These are phyloP conservation scores for Zaprionus gabonicus DNA, from an alignment of 1,140 invertebrate genomes.

Conservation along the genomic window DNA sequence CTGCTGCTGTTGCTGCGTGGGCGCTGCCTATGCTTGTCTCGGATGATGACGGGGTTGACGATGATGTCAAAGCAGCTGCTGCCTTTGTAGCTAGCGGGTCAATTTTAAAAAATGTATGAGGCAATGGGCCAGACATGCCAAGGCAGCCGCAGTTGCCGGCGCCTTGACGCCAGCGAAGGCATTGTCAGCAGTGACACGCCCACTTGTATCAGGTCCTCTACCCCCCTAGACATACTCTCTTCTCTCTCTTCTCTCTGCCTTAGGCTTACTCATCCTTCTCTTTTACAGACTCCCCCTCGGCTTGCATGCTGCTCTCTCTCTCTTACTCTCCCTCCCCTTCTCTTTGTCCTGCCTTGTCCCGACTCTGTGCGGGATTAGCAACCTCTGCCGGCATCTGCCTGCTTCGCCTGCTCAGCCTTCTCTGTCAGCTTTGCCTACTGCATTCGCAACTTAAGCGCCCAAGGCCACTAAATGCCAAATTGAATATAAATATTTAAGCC, in stretches of 20 bases:
- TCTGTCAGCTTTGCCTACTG: slow-evolving; percentile 37
- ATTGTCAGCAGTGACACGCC: slow-evolving; percentile 50
- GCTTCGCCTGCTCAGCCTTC: slow-evolving; percentile 17
- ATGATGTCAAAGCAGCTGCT: slow-evolving; percentile 60
- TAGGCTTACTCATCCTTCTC: too few species aligned
- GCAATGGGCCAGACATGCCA: slow-evolving; percentile 70
- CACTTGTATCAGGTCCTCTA: background rate
- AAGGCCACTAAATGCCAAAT: slow-evolving; percentile 72
- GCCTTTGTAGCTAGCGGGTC: slow-evolving; percentile 61
- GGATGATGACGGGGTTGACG: background rate
- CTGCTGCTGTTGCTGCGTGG: background rate
- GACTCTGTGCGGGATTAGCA: slow-evolving; percentile 37
- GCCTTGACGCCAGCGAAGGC: slow-evolving; percentile 34
- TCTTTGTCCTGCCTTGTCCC: slow-evolving; percentile 24
- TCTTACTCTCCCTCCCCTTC: background rate
- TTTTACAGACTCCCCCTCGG: background rate
- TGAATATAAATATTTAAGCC: slow-evolving; percentile 76
- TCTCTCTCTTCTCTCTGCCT: too few species aligned
- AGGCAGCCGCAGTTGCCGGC: slow-evolving; percentile 38
- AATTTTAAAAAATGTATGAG: slow-evolving; percentile 74
- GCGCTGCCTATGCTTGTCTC: background rate
- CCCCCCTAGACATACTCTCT: slow-evolving; percentile 17
- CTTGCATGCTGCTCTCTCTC: background rate
- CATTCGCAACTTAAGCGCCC: slow-evolving; percentile 35
- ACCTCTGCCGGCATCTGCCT: slow-evolving; percentile 13